These are phyloP conservation scores for Eristalis pertinax DNA, from an alignment of 2,888 invertebrate species.

Conservation along the genomic window DNA sequence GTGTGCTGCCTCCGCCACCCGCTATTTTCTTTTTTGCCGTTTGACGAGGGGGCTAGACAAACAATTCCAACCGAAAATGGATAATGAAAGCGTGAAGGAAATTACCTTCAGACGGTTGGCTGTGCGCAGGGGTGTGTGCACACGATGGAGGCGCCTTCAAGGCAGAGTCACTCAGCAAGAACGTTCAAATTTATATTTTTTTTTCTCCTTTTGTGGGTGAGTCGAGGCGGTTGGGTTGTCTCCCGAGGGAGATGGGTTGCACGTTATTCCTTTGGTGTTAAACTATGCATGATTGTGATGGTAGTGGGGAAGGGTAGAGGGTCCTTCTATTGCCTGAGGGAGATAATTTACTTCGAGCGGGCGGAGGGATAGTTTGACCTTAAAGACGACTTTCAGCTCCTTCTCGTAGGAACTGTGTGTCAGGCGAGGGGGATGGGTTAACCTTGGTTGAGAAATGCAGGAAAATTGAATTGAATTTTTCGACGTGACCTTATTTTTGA, in stretches of 20 bases:
- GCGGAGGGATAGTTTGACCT: neutral
- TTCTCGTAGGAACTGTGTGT: neutral
- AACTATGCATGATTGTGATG: neutral
- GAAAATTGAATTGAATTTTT: neutral
- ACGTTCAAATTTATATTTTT: neutral
- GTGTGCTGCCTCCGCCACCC: neutral
- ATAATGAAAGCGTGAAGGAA: conserved; percentile 26
- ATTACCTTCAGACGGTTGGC: conserved; percentile 33
- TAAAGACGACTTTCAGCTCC: neutral
- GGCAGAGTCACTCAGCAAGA: neutral
- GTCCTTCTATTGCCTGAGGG: neutral
- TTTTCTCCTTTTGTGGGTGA: neutral
- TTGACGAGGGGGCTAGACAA: conserved; percentile 33
- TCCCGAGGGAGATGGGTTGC: neutral
- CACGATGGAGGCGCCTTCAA: conserved; percentile 23
- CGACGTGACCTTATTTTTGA: neutral
- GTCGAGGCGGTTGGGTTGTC: neutral
- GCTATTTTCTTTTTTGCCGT: too few relatives aligned
- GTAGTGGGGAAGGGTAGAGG: neutral
- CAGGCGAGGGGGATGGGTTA: neutral
- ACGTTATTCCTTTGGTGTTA: neutral
- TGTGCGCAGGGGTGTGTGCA: conserved; percentile 17
- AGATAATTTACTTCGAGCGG: neutral
- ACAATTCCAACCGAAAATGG: conserved; percentile 7
- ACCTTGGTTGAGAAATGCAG: neutral